Conservation (phyloP, 1,140 invertebrate genomes). For the Macrostomum lignano region DNA sequence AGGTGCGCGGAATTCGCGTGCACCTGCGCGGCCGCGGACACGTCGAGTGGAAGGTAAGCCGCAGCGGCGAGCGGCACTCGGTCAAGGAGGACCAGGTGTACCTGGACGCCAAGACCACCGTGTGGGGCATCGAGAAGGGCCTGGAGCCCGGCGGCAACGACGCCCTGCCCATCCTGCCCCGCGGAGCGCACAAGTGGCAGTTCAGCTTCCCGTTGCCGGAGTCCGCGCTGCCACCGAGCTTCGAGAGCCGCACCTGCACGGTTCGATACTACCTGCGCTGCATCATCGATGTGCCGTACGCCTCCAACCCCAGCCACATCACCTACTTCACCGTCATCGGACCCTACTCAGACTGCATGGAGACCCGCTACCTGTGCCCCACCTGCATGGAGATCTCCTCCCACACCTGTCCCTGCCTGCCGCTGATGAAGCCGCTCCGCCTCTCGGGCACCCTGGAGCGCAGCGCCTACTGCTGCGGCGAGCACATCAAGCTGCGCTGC, state of each 20-base stretch:
- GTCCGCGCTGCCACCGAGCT: slow-evolving; percentile 45
- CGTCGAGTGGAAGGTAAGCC: slow-evolving; percentile 49
- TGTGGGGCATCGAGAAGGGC: slow-evolving; percentile 46
- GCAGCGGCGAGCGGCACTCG: slow-evolving; percentile 42
- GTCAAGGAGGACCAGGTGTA: slow-evolving; percentile 54
- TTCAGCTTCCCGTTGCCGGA: slow-evolving; percentile 49
- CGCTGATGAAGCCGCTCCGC: no score
- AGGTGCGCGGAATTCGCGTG: slow-evolving; percentile 47
- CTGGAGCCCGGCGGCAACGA: slow-evolving; percentile 30
- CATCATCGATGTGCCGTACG: slow-evolving; percentile 50
- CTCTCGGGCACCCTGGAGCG: no score
- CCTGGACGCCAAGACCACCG: slow-evolving; percentile 42
- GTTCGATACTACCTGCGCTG: slow-evolving; percentile 50
- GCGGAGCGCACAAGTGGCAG: slow-evolving; percentile 44
- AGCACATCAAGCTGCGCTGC: no score
- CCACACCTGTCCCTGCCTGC: no score
- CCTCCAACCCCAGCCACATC: slow-evolving; percentile 50
- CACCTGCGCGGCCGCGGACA: slow-evolving; percentile 45
- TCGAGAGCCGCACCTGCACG: slow-evolving; percentile 46
- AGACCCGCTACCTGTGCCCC: slow-evolving; percentile 50
- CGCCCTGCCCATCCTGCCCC: slow-evolving; percentile 41
- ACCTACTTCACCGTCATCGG: slow-evolving; percentile 58
- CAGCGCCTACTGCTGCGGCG: no score
- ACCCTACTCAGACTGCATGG: slow-evolving; percentile 56
- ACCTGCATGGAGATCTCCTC: no score